Percentiles rank a stretch among this genome's conserved stretches.
These are phyloP conservation scores for Pogoniulus pusillus DNA, from an alignment of 2,797 vertebrate species.

Conservation along the genomic window DNA sequence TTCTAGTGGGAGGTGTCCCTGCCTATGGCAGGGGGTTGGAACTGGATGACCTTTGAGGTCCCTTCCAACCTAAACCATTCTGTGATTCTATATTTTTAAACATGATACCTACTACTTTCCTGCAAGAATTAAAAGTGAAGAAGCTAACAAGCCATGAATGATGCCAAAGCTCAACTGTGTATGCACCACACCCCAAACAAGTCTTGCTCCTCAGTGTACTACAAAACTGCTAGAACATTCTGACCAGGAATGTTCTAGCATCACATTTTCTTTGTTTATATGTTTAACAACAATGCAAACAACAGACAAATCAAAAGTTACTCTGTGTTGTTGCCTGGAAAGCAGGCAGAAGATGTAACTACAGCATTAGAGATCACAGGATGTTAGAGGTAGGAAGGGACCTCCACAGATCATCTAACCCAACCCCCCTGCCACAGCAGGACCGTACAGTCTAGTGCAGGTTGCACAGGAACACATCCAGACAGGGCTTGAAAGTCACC, in stretches of 20 bases:
- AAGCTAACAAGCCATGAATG: neutral
- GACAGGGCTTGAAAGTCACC: too few relatives aligned
- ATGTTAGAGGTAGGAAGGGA: too few relatives aligned
- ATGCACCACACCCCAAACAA: neutral
- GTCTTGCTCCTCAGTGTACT: neutral
- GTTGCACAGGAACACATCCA: too few relatives aligned
- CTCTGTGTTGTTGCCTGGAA: conserved; percentile 27
- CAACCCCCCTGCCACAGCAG: too few relatives aligned
- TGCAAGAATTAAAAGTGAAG: neutral
- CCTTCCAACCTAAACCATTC: too few relatives aligned
- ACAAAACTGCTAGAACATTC: neutral
- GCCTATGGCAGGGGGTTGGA: too few relatives aligned
- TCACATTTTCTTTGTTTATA: neutral
- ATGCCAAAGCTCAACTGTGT: neutral
- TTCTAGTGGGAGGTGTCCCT: too few relatives aligned
- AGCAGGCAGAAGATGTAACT: conserved; percentile 7
- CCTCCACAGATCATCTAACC: too few relatives aligned
- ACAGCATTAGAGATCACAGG: too few relatives aligned
- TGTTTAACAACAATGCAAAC: conserved; percentile 12
- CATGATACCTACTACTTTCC: neutral
- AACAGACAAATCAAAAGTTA: conserved; percentile 21
- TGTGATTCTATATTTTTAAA: too few relatives aligned
- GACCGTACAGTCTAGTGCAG: too few relatives aligned
- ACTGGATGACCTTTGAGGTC: too few relatives aligned
- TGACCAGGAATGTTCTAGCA: neutral